Percentiles rank a stretch among this genome's conserved stretches.
These are phyloP conservation scores for Cranoglanis bouderius DNA, from an alignment of 2,113 vertebrate genomes.

Conservation along the genomic window DNA sequence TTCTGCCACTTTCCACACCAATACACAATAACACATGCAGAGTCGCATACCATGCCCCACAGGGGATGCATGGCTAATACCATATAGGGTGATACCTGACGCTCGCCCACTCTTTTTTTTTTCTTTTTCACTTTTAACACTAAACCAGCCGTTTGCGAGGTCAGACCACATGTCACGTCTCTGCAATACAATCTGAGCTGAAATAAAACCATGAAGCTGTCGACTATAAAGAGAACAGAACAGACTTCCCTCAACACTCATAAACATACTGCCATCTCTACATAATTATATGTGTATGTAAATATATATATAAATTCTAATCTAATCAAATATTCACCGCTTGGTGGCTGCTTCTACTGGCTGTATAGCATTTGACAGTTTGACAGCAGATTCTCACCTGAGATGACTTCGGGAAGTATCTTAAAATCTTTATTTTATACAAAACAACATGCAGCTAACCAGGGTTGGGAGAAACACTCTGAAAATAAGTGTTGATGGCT, in stretches of 20 bases:
- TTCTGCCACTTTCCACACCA: slow-evolving; percentile 47
- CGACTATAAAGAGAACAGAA: not conserved
- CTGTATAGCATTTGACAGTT: slow-evolving; percentile 29
- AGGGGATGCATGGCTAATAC: slow-evolving; percentile 12
- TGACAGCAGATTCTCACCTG: slow-evolving; percentile 36
- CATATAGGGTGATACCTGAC: slow-evolving; percentile 19
- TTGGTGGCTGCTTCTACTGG: not conserved
- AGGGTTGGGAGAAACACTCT: not conserved
- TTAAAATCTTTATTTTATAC: slow-evolving; percentile 15
- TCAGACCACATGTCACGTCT: not conserved
- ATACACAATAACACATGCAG: slow-evolving; percentile 26
- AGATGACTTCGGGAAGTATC: slow-evolving; percentile 23
- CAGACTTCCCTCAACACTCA: slow-evolving; percentile 19
- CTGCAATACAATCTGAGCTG: slow-evolving; percentile 3
- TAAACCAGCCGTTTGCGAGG: slow-evolving; percentile 15
- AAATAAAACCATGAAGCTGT: not conserved
- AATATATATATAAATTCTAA: slow-evolving; percentile 25
- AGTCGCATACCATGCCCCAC: slow-evolving; percentile 5
- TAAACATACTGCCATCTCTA: not conserved
- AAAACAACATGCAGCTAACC: slow-evolving; percentile 22
- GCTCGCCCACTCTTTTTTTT: not conserved
- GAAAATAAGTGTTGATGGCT: not conserved
- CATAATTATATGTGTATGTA: not conserved
- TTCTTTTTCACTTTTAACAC: not conserved
- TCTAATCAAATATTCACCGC: not conserved